Base-by-base conservation (phyloP, 2,113 vertebrate species). In the Helogale parvula region DNA sequence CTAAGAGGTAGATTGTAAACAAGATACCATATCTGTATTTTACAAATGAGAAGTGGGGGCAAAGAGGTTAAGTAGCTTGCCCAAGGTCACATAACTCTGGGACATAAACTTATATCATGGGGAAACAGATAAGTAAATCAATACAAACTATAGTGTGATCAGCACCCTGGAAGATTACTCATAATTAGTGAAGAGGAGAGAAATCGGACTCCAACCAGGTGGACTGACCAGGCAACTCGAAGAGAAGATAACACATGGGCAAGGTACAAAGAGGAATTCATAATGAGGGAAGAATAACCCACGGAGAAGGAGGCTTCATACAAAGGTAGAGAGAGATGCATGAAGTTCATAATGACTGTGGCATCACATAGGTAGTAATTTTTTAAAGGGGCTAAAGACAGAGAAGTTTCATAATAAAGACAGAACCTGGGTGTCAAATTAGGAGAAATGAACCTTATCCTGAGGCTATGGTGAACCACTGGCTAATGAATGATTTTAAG, bases 401-500 rank as follows among this genome's bases (percentile, higher is more conserved):
- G 16, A 92, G 68, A 68, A 63, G 13, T 89, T 71, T 74, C 35
- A 12, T 31, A 93, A 74, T 60, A 91, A 76, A 88, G 23, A 88
- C 3, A 29, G 33, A 54, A n/a, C 33, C 71, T 77, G 21, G 83
- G 54, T 84, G 35, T 63, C 92, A 93, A 68, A 89, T 41, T 92
- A 82, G 76, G 47, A 57, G 65, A 65, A 93, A 80, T 85, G 66
- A 76, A 65, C 9, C 21, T 27, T 72, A 52, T 82, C 87, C 31
- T 57, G 25, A 89, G 77, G 25, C 17, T 65, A 17, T 19, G 45
- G 52, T 57, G 77, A 94, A 63, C 13, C 31, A 50, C 14, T 72
- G 65, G 93, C 72, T 54, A 81, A 31, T 47, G 47, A 96, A 88
- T 79, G 41, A 88, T 90, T 97, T 90, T 81, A 91, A 83, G 69